Evolutionary conservation across 1,140 invertebrate genomes (phyloP), one percentile per base, ranked within the genome.

Genomic region (Coenobita brevimanus): DNA sequence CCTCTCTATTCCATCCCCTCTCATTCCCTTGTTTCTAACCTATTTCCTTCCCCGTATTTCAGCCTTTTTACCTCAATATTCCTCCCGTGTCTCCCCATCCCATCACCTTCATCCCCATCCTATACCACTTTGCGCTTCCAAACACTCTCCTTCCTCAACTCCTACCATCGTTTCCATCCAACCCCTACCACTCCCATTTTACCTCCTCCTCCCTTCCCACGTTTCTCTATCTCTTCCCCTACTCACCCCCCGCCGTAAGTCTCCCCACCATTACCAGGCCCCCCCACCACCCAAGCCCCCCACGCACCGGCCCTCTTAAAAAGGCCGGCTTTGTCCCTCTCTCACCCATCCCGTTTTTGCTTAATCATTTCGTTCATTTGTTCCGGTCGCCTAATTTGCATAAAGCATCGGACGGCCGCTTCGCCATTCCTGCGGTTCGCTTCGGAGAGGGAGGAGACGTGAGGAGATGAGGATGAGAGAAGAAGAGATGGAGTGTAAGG

Each of bases 331-430:
- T 86, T 86, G 83, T 79, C 83, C 83, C 83, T 60, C 73, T 46
- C 75, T 78, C 73, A 79, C 83, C 73, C 73, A 67, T 75, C 57
- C 78, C 73, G 73, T 86, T 86, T 86, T 86, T 86, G 83, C 83
- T 78, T 86, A 86, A 86, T 86, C 83, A 86, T 86, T 86, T 86
- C 83, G 64, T 78, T 73, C 83, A 86, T 86, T 86, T 86, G 83
- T 86, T 86, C 83, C 83, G 83, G 73, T 67, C 33, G 50, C 60
- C 83, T 50, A 67, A 86, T 86, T 86, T 86, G 83, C 83, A 86
- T 86, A 86, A 79, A 86, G 83, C 75, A 86, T 86, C 83, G 57
- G 57, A 75, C 82, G 50, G 30, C 73, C 24, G 33, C 60, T 67
- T 84, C 78, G 76, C 83, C 71, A n/a, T 82, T 71, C 81, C 62